These are phyloP conservation scores for Chamaea fasciata DNA, from an alignment of 2,113 vertebrate species.

Conservation along the genomic window DNA sequence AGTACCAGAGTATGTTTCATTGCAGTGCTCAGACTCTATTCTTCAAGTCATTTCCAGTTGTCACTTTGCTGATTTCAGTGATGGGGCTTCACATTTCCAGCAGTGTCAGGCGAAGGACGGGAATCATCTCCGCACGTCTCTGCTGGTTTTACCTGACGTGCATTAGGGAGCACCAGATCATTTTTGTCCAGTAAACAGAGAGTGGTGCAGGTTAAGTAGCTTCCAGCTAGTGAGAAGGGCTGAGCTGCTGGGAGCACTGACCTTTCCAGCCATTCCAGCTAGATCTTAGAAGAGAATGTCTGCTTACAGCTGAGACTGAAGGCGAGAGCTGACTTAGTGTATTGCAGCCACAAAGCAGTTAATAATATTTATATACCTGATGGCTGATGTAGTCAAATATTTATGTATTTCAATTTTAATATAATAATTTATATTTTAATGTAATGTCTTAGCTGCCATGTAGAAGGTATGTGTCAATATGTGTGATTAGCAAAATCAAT, in stretches of 20 bases:
- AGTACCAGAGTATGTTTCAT: neutral
- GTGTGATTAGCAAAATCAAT: neutral
- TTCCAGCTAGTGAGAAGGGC: neutral
- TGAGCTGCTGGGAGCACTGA: neutral
- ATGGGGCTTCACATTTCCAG: neutral
- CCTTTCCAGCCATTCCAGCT: neutral
- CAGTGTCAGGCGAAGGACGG: neutral
- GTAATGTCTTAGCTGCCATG: neutral
- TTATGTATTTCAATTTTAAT: neutral
- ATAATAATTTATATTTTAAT: neutral
- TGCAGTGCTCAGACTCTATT: neutral
- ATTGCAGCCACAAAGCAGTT: neutral
- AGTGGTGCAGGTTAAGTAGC: neutral
- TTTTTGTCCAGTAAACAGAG: neutral
- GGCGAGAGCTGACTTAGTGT: neutral
- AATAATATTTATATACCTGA: neutral
- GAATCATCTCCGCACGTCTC: neutral
- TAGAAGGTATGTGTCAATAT: neutral
- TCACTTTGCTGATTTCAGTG: neutral
- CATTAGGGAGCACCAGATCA: neutral
- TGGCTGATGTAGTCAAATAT: neutral
- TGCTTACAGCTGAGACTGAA: neutral
- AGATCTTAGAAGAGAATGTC: neutral
- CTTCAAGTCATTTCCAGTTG: neutral
- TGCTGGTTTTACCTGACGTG: neutral